phyloP scores from a whole-genome alignment of 2,888 invertebrate species.

The Malacosoma neustria region DNA sequence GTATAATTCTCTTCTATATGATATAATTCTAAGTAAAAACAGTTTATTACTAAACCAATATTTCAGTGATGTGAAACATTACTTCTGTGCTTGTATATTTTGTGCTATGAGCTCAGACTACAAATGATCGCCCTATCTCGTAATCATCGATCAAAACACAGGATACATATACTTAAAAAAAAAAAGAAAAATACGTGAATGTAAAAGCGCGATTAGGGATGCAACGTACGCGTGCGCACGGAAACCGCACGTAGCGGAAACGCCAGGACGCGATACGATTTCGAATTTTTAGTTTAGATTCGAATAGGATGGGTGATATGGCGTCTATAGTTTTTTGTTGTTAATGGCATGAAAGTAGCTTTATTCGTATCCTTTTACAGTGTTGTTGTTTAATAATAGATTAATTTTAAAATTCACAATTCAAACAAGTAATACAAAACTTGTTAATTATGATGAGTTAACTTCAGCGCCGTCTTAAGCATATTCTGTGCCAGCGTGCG shows the following conservation, averaged over 20 bases:
- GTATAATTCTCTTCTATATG: no score
- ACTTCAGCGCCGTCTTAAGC: no score
- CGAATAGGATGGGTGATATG: constrained; percentile 42
- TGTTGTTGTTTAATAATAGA: no score
- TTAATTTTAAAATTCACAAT: no score
- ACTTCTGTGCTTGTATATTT: no score
- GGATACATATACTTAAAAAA: constrained; percentile 56
- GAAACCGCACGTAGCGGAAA: constrained; percentile 69
- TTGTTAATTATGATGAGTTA: no score
- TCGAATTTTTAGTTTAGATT: constrained; percentile 66
- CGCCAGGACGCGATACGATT: constrained; percentile 73
- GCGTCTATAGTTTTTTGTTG: constrained; percentile 44
- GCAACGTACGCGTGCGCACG: constrained; percentile 57
- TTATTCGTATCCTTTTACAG: neutral
- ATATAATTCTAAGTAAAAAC: no score
- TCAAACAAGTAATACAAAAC: no score
- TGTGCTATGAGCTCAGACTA: constrained; percentile 38
- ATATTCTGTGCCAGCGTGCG: no score
- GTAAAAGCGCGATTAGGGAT: constrained; percentile 56
- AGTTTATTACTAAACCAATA: no score
- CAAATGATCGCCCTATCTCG: constrained; percentile 53
- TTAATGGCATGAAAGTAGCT: constrained; percentile 6
- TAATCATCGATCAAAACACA: constrained; percentile 63
- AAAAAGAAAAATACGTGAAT: constrained; percentile 30
- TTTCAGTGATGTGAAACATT: no score